Evolutionary conservation across 2,797 vertebrate genomes (phyloP).

Genomic region (Gymnothorax reevesii): DNA sequence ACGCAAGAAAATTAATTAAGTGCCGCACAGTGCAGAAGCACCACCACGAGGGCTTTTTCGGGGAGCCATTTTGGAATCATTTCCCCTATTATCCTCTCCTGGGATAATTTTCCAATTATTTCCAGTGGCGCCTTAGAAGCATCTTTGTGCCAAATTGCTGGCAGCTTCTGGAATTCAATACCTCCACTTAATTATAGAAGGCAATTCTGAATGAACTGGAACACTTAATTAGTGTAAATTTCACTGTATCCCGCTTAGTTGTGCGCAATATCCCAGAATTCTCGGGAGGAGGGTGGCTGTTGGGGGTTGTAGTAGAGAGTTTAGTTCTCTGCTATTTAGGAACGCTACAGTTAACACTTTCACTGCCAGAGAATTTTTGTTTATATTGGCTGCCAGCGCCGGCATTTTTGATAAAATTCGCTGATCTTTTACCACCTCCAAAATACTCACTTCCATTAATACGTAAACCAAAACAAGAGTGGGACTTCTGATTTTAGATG

Average conservation of each 20-base stretch:
- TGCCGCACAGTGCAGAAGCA: neutral
- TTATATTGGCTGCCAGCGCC: no score
- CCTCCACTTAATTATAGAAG: neutral
- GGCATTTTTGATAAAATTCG: no score
- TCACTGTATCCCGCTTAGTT: neutral
- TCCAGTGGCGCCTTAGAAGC: neutral
- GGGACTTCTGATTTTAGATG: no score
- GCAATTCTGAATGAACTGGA: neutral
- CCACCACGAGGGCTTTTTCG: neutral
- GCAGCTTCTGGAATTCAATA: neutral
- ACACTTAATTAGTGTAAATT: neutral
- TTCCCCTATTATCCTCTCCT: neutral
- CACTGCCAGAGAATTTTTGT: no score
- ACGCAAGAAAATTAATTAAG: neutral
- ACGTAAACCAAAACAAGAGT: no score
- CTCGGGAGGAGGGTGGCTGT: no score
- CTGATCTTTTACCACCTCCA: no score
- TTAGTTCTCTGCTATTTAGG: no score
- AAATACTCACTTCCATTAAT: no score
- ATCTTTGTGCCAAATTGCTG: neutral
- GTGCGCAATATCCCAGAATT: neutral
- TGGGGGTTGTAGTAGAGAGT: no score
- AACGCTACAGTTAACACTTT: no score
- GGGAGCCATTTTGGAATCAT: neutral
- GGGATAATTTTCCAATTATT: neutral